Percentiles rank a stretch among this genome's conserved stretches.
These are phyloP conservation scores for Caenorhabditis remanei DNA, from an alignment of 1,140 invertebrate species.

Conservation along the genomic window DNA sequence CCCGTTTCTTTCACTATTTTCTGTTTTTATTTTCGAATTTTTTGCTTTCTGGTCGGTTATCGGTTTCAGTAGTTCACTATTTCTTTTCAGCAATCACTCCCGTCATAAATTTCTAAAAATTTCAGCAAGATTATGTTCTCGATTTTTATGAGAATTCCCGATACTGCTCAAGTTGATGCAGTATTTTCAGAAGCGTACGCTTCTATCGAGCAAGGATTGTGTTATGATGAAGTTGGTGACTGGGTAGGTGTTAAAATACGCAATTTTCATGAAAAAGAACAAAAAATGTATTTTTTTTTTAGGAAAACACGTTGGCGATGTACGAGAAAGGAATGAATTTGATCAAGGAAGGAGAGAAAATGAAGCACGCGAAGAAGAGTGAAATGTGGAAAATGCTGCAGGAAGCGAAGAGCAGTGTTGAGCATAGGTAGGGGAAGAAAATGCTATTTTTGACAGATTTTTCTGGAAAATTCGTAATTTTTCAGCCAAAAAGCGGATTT, in stretches of 20 bases:
- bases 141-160: constrained; percentile 43
- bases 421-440: constrained; percentile 40
- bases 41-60: neutral
- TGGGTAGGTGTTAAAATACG: constrained; percentile 55
- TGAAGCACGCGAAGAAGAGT: constrained; percentile 60
- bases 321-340: constrained; percentile 67
- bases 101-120: neutral
- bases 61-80: neutral
- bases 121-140: constrained; percentile 49
- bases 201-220: constrained; percentile 66
- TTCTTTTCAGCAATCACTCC: neutral
- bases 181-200: constrained; percentile 67
- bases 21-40: too few relatives aligned
- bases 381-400: constrained; percentile 63
- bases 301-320: constrained; percentile 66
- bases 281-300: constrained; percentile 31
- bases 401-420: constrained; percentile 62
- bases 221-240: constrained; percentile 65
- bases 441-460: too few relatives aligned
- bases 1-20: neutral
- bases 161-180: constrained; percentile 60
- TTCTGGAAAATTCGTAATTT: neutral
- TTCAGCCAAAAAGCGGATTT: neutral
- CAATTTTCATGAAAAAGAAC: neutral
- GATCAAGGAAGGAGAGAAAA: constrained; percentile 62